Evolutionary conservation across 2,888 invertebrate species (phyloP).

Genomic region (Mythimna lalbum): DNA sequence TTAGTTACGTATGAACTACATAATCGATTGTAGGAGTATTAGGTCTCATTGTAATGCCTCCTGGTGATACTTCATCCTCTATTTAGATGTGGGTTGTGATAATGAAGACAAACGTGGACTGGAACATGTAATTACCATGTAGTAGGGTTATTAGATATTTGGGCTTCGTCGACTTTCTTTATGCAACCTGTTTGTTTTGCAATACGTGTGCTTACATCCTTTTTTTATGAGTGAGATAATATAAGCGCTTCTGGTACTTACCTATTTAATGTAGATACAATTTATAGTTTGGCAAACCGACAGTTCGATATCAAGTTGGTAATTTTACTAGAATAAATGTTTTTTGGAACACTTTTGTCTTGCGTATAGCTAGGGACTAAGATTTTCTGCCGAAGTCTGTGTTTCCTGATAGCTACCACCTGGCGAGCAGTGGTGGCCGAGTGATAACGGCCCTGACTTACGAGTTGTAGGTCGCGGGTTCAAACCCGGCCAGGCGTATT

Average conservation of each 20-base stretch:
- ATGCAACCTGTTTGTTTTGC: constrained; percentile 42
- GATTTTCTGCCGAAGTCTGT: no score
- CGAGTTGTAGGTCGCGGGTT: no score
- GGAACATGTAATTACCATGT: constrained; percentile 46
- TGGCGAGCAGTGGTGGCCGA: no score
- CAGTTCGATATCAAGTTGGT: neutral
- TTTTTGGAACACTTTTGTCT: no score
- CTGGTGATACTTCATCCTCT: constrained; percentile 51
- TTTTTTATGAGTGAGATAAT: constrained; percentile 3
- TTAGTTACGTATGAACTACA: constrained; percentile 68
- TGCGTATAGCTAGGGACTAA: no score
- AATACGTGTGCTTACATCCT: constrained; percentile 37
- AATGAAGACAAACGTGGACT: constrained; percentile 42
- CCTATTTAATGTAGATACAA: no score
- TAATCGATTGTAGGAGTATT: constrained; percentile 64
- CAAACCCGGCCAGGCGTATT: no score
- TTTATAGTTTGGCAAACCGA: neutral
- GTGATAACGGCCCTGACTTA: no score
- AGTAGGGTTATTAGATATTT: constrained; percentile 39
- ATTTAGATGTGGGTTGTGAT: constrained; percentile 64
- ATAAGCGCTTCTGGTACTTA: no score
- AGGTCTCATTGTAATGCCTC: constrained; percentile 62
- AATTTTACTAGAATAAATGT: neutral
- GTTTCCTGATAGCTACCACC: no score
- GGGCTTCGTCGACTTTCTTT: constrained; percentile 33